Conservation (phyloP, 2,113 vertebrate species). For the Pipra filicauda region DNA sequence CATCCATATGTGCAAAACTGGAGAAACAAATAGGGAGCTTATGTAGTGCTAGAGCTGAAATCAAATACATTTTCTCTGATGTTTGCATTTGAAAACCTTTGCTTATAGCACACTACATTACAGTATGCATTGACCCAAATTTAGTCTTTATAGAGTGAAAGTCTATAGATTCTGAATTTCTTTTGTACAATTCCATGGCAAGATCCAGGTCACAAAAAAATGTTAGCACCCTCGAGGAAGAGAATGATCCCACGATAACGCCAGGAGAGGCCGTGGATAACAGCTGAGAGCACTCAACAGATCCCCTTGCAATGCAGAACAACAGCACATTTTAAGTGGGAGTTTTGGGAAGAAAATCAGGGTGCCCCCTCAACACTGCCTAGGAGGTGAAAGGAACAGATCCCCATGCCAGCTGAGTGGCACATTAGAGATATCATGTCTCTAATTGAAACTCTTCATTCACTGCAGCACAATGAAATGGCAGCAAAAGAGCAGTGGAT, state of each 20-base stretch:
- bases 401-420: neutral
- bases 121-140: neutral
- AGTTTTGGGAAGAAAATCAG: neutral
- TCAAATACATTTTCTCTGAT: neutral
- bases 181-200: neutral
- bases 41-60: neutral
- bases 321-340: neutral
- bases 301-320: neutral
- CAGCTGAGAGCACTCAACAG: neutral
- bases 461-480: neutral
- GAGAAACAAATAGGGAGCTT: neutral
- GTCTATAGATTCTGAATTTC: neutral
- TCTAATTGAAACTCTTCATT: neutral
- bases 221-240: neutral
- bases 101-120: neutral
- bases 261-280: neutral
- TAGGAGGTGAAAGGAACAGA: neutral
- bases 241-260: neutral
- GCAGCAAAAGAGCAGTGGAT: neutral
- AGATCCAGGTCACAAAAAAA: neutral
- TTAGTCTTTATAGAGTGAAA: neutral
- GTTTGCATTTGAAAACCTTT: neutral
- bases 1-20: neutral
- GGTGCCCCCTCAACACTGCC: neutral
- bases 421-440: neutral